A percentile compares a stretch with the other conserved stretches of the same genome.
These are phyloP conservation scores for Chelmon rostratus DNA, from an alignment of 2,797 vertebrate genomes.

Conservation along the genomic window DNA sequence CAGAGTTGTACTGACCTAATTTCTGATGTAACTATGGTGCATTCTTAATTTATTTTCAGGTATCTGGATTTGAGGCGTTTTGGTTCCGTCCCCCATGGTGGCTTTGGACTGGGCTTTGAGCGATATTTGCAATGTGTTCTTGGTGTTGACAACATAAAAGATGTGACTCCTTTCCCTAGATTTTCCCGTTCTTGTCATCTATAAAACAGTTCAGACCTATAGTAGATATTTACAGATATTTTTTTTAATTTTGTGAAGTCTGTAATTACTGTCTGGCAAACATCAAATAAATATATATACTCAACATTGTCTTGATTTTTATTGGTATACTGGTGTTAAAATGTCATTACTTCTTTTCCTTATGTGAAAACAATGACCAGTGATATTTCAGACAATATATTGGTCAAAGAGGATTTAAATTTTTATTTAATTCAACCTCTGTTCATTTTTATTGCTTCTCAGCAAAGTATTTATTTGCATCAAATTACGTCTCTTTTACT, in stretches of 20 bases:
- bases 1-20: neutral
- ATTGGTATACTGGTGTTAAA: neutral
- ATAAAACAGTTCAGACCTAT: constrained; percentile 69
- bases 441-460: neutral
- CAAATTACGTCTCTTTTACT: neutral
- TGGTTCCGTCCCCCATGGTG: constrained; percentile 95
- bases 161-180: constrained; percentile 95
- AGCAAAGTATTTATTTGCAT: neutral
- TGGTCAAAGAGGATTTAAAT: neutral
- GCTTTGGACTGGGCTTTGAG: constrained; percentile 98
- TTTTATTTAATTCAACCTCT: neutral
- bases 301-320: neutral
- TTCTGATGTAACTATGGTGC: no score
- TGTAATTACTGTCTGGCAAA: constrained; percentile 15
- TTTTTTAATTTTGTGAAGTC: neutral
- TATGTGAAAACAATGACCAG: neutral
- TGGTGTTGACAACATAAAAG: constrained; percentile 96
- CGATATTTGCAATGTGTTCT: constrained; percentile 95
- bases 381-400: neutral
- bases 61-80: constrained; percentile 96
- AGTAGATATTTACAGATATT: neutral
- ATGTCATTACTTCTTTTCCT: neutral
- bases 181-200: constrained; percentile 93
- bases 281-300: constrained; percentile 36
- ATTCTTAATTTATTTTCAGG: constrained; percentile 82